Base-by-base conservation (phyloP, 2,888 invertebrate genomes). In the Torymus tubicola region DNA sequence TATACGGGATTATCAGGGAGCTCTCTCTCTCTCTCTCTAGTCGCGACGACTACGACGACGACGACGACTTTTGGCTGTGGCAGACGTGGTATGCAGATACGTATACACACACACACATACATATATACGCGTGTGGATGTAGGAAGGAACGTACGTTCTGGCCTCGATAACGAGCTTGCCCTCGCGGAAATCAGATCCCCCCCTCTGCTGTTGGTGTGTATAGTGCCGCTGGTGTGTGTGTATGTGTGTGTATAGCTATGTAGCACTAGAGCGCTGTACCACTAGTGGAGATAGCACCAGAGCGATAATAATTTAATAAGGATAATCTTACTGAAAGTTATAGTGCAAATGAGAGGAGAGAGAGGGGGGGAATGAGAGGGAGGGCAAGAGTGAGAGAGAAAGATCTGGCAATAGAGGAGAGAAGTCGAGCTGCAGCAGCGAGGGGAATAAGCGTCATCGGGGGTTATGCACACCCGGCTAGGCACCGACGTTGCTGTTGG, bases 271-370 rank as follows among this genome's bases (percentile, higher is more conserved):
- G 53, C 16, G 69, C 55, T 16, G n/a, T 12, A 21, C 8, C 63
- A 42, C 42, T 42, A 42, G 42, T 42, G 42, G 42, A 42, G 42
- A 42, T 42, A 42, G 42, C 5, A 42, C 42, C 42, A 42, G 42
- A 8, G 42, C 64, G 76, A 79, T 79, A 77, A 79, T 83, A 77
- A 83, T 83, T 83, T 79, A 67, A 77, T 68, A 67, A 80, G 79
- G 79, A 77, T 83, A 68, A 80, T 80, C 80, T 83, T 55, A n/a
- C 60, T 24, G 60, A 53, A 52, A 83, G 68, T 76, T 71, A 75
- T 58, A 63, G 74, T 18, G 18, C 31, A 42, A 50, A 42, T 42
- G 61, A n/a, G 42, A 21, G 12, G 11, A 5, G 42, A 16, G 21
- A 13, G 64, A 12, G 63, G 5, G 69, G 76, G 68, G 73, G 69